Evolutionary conservation across 2,113 vertebrate species (phyloP).

Genomic region (Jaculus jaculus): DNA sequence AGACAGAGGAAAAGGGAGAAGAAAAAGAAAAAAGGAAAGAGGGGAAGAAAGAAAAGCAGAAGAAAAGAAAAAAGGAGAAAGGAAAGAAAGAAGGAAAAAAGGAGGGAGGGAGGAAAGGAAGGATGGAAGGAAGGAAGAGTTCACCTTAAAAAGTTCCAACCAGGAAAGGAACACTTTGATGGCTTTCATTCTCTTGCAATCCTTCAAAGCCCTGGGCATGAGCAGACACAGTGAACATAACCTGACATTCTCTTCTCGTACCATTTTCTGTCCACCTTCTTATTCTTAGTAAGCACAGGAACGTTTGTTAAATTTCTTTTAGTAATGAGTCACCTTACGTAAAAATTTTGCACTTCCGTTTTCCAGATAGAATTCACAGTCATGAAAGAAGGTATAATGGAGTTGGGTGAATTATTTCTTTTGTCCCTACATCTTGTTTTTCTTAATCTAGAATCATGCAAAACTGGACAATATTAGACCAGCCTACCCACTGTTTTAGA

Average conservation of each 20-base stretch:
- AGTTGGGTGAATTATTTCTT: neutral
- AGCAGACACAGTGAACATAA: neutral
- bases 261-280: neutral
- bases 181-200: neutral
- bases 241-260: neutral
- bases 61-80: no score
- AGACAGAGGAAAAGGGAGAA: no score
- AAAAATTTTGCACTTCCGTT: neutral
- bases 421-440: neutral
- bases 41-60: no score
- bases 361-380: neutral
- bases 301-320: neutral
- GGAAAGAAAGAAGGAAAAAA: no score
- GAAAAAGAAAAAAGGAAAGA: no score
- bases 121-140: neutral
- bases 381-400: neutral
- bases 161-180: neutral
- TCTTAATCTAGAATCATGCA: neutral
- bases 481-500: neutral
- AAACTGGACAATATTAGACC: neutral
- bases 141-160: neutral
- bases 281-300: neutral
- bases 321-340: neutral
- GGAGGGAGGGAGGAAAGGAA: no score
- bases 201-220: no score